Evolutionary conservation across 2,888 invertebrate species (phyloP), one percentile per base, ranked within the genome.

Genomic region (Agrilus cyanescens): DNA sequence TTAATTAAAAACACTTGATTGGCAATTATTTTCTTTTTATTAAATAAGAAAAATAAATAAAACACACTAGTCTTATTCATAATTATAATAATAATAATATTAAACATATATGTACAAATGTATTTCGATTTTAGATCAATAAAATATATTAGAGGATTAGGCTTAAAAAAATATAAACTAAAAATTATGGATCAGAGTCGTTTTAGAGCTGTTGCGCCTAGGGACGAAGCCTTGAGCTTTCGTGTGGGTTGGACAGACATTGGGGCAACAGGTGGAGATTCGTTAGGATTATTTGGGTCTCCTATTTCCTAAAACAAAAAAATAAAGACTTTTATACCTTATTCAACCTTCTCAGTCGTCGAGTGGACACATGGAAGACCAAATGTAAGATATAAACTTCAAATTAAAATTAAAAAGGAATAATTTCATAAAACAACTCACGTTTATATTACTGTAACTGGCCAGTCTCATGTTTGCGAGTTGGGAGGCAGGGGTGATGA

Each of bases 161-260:
- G 38, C 31, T n/a, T 54, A 54, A 56, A 46, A 50, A 52, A 47
- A 47, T 53, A 57, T 56, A 56, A 56, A 55, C 55, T 56, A 55
- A 49, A 52, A 49, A 46, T 47, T 44, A 34, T 4, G 34, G 30
- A 45, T 76, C 79, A 82, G 74, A 80, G 78, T 68, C 81, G 76
- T 54, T 85, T 77, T 57, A 85, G 69, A 53, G 78, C 76, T 53
- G 78, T 78, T 57, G 76, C 75, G 31, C 75, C 77, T 53, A 78
- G 65, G 45, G 76, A 76, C 53, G 75, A 73, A 55, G 78, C 72
- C 65, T 78, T 78, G 56, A 80, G 78, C 73, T 86, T 85, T 62
- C 87, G 77, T 56, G 82, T 84, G 50, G 86, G 86, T 68, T 87
- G 87, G 62, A 86, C 86, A 45, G 87, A 86, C 69, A 86, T 75